phyloP scores from a whole-genome alignment of 1,140 invertebrate genomes.

The Calephelis nemesis region DNA sequence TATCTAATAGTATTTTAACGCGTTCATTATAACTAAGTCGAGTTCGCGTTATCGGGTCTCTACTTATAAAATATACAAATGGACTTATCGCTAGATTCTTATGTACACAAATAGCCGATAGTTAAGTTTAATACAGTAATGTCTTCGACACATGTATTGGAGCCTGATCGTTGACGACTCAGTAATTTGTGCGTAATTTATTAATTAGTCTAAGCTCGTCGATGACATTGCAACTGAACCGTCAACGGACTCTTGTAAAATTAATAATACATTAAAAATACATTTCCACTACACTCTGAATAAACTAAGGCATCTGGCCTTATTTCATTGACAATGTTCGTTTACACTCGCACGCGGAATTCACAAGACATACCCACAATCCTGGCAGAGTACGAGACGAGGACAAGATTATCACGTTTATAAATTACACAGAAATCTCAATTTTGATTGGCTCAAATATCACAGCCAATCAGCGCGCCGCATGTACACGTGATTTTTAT shows the following conservation, averaged over 20 bases:
- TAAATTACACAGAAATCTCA: not conserved
- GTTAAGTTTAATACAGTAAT: constrained; percentile 18
- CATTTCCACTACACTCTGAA: constrained; percentile 11
- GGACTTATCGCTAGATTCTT: constrained; percentile 41
- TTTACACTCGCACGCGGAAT: not conserved
- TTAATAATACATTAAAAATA: constrained; percentile 18
- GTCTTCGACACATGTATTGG: constrained; percentile 18
- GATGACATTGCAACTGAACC: constrained; percentile 10
- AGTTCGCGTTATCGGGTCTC: constrained; percentile 57
- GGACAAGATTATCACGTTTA: not conserved
- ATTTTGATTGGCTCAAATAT: too few relatives aligned
- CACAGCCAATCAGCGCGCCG: too few relatives aligned
- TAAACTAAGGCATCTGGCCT: constrained; percentile 7
- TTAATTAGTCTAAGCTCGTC: constrained; percentile 6
- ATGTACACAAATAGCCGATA: constrained; percentile 42
- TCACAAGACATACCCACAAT: not conserved
- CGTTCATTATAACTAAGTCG: constrained; percentile 19
- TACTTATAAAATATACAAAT: constrained; percentile 59
- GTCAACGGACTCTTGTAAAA: constrained; percentile 4
- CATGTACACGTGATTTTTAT: too few relatives aligned
- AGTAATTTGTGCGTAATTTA: constrained; percentile 6
- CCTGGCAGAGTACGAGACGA: too few relatives aligned
- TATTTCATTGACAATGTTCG: constrained; percentile 1
- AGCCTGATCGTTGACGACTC: not conserved
- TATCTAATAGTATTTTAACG: not conserved